A percentile compares a stretch with the other conserved stretches of the same genome.
phyloP scores from a whole-genome alignment of 1,140 invertebrate species.

The Polyergus mexicanus region DNA sequence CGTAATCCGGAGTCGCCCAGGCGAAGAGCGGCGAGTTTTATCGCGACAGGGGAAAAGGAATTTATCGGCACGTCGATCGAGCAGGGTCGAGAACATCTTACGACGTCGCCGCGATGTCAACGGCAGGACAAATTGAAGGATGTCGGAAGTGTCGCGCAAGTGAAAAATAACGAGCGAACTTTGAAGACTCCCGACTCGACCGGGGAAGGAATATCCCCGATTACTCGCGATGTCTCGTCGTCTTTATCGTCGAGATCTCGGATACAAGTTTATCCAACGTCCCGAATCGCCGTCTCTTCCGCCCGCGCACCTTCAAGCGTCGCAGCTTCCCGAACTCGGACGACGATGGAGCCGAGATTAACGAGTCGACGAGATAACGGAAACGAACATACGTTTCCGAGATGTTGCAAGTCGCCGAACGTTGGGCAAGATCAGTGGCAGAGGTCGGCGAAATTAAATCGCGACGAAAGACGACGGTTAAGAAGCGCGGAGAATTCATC shows the following conservation, averaged over 20 bases:
- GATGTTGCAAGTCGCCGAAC: not conserved
- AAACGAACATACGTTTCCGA: not conserved
- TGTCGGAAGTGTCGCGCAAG: not conserved
- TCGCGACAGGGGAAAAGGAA: not conserved
- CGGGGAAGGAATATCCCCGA: not conserved
- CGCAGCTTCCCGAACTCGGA: not conserved
- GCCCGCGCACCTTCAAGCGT: not conserved
- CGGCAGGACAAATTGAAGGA: not conserved
- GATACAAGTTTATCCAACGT: not conserved
- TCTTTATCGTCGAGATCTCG: not conserved
- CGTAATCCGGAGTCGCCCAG: slow-evolving; percentile 7
- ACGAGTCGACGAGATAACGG: not conserved
- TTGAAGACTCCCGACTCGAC: not conserved
- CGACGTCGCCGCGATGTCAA: not conserved
- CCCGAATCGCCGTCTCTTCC: not conserved
- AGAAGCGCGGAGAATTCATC: slow-evolving; percentile 32
- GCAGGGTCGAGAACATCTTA: not conserved
- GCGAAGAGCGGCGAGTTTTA: slow-evolving; percentile 25
- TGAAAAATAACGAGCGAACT: not conserved
- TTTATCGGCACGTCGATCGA: not conserved
- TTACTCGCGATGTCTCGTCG: not conserved
- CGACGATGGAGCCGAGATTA: slow-evolving; percentile 19
- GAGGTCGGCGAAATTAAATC: slow-evolving; percentile 41
- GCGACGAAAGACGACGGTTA: slow-evolving; percentile 17
- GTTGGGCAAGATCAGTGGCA: not conserved